A percentile compares a stretch with the other conserved stretches of the same genome.
Evolutionary conservation across 1,140 invertebrate genomes (phyloP).

Genomic region (Neodiprion virginianus): DNA sequence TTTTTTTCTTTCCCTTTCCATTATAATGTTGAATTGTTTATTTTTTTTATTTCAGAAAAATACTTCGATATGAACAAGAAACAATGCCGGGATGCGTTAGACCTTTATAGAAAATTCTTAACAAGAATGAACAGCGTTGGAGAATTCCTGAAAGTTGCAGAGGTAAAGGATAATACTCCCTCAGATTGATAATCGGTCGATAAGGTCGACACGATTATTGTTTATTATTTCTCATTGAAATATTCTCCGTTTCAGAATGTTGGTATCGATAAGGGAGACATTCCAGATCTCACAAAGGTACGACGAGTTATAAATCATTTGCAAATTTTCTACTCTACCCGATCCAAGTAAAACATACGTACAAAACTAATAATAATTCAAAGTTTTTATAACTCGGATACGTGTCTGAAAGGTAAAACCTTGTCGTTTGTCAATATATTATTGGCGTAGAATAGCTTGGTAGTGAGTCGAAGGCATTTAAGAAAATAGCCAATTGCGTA

Average conservation of each 20-base stretch:
- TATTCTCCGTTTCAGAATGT: conserved; percentile 77
- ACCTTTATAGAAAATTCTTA: conserved; percentile 99
- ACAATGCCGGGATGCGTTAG: conserved; percentile 94
- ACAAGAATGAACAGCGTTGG: conserved; percentile 98
- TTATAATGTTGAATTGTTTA: neutral
- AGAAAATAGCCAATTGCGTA: neutral
- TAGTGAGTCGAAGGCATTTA: neutral
- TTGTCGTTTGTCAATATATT: neutral
- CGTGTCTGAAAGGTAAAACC: neutral
- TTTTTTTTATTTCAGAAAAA: conserved; percentile 74
- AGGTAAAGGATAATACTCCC: conserved; percentile 64
- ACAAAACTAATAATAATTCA: too few species aligned
- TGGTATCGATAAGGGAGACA: conserved; percentile 98
- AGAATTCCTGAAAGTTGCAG: conserved; percentile 97
- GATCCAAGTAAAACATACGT: neutral
- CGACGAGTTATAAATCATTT: conserved; percentile 24
- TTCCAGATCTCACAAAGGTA: conserved; percentile 96
- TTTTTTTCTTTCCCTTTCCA: too few species aligned
- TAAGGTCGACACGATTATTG: conserved; percentile 9
- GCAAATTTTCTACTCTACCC: neutral
- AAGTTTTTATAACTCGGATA: neutral
- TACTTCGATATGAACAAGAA: conserved; percentile 99
- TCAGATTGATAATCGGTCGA: conserved; percentile 18
- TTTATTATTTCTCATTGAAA: conserved; percentile 13
- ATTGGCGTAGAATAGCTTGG: neutral